Base-by-base conservation (phyloP, 1,140 invertebrate genomes). In the Leptonema lineaticorne region DNA sequence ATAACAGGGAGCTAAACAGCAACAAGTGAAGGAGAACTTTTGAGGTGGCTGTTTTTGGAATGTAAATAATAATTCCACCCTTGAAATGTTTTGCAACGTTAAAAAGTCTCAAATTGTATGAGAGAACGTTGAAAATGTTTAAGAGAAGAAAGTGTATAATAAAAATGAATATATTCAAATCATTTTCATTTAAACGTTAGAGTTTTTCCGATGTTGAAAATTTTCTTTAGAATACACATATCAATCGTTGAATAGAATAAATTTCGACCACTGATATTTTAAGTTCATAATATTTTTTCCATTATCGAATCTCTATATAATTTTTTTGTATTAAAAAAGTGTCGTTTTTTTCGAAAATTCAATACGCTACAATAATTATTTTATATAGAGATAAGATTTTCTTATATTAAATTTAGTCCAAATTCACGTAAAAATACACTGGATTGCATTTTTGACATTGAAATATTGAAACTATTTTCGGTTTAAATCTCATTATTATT, bases 1-100 rank as follows among this genome's bases (percentile, higher is more conserved):
- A 20, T 3, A 18, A 3, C 46, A 20, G 18, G 46, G 46, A 48
- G 20, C n/a, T 20, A 48, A 48, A 48, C 50, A 26, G 50, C 50
- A 53, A 53, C 50, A 53, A 53, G 50, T 53, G 50, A 24, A 26
- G 50, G 9, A 53, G 18, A 53, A 53, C 50, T 53, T 53, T 16
- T 53, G 50, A 45, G 50, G 20, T 41, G 37, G 37, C 16, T 41
- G 37, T 3, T 16, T 41, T 11, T 16, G n/a, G 4, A 26, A 53
- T 53, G 50, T 53, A 53, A 53, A 53, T 53, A 53, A 53, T 53
- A 53, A 53, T 53, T 53, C 50, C 20, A 26, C 8, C 2, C 50
- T 16, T 2, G 37, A 41, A 41, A 41, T 9, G 37, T 14, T 9
- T 11, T 16, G 11, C 37, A 41, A 41, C 11, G 37, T 9, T 9